Conservation (phyloP, 2,797 vertebrate genomes). For the Parauchenoglanis ngamensis region DNA sequence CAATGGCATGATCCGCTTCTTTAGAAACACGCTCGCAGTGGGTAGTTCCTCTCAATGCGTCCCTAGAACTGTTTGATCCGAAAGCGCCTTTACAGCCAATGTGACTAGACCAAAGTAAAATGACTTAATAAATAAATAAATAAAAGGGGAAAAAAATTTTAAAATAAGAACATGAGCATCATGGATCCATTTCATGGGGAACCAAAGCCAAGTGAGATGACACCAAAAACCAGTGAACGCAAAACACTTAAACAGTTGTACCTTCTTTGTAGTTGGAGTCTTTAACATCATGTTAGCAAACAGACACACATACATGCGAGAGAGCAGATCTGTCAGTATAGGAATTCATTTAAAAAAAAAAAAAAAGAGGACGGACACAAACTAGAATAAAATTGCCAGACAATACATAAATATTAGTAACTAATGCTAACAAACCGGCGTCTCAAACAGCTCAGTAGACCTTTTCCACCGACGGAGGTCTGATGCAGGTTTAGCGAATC, state of each 20-base stretch:
- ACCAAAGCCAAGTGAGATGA: constrained; percentile 22
- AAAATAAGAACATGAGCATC: neutral
- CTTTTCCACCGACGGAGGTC: neutral
- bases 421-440: neutral
- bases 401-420: neutral
- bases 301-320: neutral
- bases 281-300: constrained; percentile 40
- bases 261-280: constrained; percentile 49
- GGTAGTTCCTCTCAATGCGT: no score
- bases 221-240: constrained; percentile 4
- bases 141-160: neutral
- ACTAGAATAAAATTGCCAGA: neutral
- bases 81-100: neutral
- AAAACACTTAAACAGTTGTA: constrained; percentile 22
- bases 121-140: neutral
- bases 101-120: neutral
- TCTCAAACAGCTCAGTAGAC: neutral
- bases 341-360: neutral
- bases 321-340: neutral
- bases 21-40: no score
- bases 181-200: constrained; percentile 4
- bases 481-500: neutral
- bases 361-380: neutral
- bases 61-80: no score
- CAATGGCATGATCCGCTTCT: no score